Conservation (phyloP, 1,140 invertebrate species). For the Lordiphosa mommai region DNA sequence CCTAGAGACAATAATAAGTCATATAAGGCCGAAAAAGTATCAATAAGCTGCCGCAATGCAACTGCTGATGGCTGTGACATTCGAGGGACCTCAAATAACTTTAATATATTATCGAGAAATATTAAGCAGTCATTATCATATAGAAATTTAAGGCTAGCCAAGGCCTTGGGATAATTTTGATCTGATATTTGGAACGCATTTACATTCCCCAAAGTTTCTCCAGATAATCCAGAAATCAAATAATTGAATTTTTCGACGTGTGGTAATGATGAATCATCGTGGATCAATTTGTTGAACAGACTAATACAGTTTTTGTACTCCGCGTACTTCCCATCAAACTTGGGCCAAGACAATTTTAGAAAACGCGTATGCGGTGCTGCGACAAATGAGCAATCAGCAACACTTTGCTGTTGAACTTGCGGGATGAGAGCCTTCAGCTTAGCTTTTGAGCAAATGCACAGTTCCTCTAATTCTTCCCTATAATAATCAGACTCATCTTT, state of each 20-base stretch:
- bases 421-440: too few relatives aligned
- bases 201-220: not conserved
- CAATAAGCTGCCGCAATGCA: not conserved
- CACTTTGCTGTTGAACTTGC: too few relatives aligned
- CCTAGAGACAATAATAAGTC: not conserved
- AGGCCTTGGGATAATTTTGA: not conserved
- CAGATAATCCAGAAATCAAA: not conserved
- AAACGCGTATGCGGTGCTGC: too few relatives aligned
- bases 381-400: too few relatives aligned
- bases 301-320: not conserved
- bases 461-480: too few relatives aligned
- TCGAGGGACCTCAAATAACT: not conserved
- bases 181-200: not conserved
- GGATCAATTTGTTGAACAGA: not conserved
- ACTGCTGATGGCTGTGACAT: not conserved
- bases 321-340: too few relatives aligned
- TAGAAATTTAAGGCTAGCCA: not conserved
- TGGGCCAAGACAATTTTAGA: too few relatives aligned
- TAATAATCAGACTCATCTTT: too few relatives aligned
- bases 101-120: not conserved
- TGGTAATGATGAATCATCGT: not conserved
- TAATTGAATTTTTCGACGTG: too few relatives aligned
- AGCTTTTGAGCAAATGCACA: too few relatives aligned
- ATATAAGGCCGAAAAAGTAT: conserved; percentile 1
- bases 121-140: not conserved